Conservation (phyloP, 2,113 vertebrate genomes). For the Tachycineta bicolor region DNA sequence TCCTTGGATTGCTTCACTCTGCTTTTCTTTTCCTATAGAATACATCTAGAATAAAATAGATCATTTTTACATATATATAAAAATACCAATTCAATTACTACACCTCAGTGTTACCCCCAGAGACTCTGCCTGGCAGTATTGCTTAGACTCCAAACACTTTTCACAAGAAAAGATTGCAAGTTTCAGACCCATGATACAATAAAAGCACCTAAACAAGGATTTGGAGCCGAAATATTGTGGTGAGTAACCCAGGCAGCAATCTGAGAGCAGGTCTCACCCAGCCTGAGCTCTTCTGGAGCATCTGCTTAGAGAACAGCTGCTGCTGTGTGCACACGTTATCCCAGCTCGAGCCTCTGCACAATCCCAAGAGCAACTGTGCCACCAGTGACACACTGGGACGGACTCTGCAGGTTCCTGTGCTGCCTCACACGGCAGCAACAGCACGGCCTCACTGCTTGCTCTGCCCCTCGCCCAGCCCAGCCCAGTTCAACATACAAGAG, state of each 20-base stretch:
- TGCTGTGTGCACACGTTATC: rapidly evolving
- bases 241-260: not conserved
- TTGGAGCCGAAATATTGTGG: rapidly evolving
- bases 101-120: not conserved
- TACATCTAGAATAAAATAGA: rapidly evolving
- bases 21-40: not conserved
- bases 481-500: rapidly evolving
- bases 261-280: not conserved
- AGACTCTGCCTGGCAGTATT: not conserved
- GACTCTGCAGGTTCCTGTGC: rapidly evolving
- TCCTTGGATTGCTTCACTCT: not conserved
- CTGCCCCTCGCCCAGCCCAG: not conserved
- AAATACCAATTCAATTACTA: not conserved
- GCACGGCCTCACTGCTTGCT: rapidly evolving
- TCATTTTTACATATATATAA: not conserved
- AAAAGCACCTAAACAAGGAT: not conserved
- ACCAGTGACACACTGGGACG: rapidly evolving
- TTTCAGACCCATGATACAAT: not conserved
- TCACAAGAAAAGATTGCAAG: not conserved
- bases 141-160: not conserved
- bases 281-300: not conserved
- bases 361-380: not conserved
- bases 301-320: not conserved
- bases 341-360: not conserved
- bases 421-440: not conserved